Evolutionary conservation across 2,113 vertebrate species (phyloP).

Genomic region (Tretioscincus oriximinensis): DNA sequence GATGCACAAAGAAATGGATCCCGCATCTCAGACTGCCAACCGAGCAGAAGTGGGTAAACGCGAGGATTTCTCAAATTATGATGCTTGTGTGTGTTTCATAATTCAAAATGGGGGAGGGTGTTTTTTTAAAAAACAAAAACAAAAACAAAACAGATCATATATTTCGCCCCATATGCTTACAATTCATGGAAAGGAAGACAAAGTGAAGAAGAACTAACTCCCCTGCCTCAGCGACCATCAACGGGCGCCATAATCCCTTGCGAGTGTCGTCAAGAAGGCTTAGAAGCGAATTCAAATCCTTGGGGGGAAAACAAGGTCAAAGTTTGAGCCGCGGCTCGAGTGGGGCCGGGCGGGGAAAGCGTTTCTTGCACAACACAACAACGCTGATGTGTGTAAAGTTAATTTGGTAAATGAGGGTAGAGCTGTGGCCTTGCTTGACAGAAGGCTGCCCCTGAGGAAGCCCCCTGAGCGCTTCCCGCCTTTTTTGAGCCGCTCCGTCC

Average conservation of each 20-base stretch:
- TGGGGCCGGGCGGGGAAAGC: no score
- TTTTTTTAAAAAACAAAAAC: no score
- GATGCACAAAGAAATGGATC: no score
- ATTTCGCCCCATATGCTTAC: no score
- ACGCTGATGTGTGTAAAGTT: background rate
- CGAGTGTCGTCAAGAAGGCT: background rate
- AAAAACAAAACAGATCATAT: no score
- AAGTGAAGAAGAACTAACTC: background rate
- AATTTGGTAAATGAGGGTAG: background rate
- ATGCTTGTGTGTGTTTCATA: no score
- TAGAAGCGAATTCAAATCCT: background rate
- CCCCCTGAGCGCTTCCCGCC: background rate
- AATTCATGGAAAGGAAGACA: background rate
- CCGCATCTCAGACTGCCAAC: background rate
- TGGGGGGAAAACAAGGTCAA: background rate
- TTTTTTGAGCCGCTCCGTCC: background rate
- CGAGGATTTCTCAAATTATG: background rate
- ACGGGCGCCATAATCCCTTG: background rate
- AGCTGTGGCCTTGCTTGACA: background rate
- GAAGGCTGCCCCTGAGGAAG: background rate
- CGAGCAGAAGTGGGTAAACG: no score
- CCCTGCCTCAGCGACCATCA: no score
- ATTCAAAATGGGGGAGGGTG: background rate
- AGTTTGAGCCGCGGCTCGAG: background rate
- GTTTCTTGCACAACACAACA: background rate